Base-by-base conservation (phyloP, 2,797 vertebrate genomes). In the Anguilla anguilla region DNA sequence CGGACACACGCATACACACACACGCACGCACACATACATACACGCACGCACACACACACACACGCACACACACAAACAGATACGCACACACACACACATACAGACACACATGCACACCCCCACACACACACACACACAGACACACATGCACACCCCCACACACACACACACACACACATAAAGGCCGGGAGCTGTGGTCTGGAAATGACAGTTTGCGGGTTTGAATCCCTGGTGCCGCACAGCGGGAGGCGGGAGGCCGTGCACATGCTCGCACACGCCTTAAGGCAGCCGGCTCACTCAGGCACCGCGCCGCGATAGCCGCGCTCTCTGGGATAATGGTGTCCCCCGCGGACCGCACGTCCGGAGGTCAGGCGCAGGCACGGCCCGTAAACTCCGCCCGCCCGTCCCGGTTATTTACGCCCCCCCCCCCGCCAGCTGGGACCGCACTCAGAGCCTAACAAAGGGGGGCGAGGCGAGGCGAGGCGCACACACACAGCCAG, bases 81-180 rank as follows among this genome's bases (percentile, higher is more conserved):
- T 35, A 17, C 61, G 55, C n/a, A 51, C 28, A 53, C 57, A 64
- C 61, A n/a, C n/a, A 17, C 9, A 69, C n/a, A n/a, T n/a, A n/a
- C n/a, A n/a, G n/a, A n/a, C 39, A n/a, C 46, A 72, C 17, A 72
- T 15, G 43, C 53, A 61, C 4, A 3, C 28, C 55, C 59, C 31
- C 86, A 55, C 82, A 25, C 35, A 64, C 53, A 55, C 67, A 61
- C 87, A 89, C 81, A 85, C 77, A n/a, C n/a, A n/a, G n/a, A n/a
- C 39, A n/a, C 46, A 72, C 17, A 72, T 15, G 43, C 53, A 61
- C 4, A 3, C 28, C 55, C 59, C n/a, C n/a, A n/a, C n/a, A n/a
- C n/a, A n/a, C n/a, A n/a, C n/a, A 25, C 19, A 39, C 25, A 49
- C 22, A 49, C 31, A 57, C 13, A 43, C 72, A 19, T 31, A 59